These are phyloP conservation scores for Carassius gibelio DNA, from an alignment of 2,113 vertebrate species.

Conservation along the genomic window DNA sequence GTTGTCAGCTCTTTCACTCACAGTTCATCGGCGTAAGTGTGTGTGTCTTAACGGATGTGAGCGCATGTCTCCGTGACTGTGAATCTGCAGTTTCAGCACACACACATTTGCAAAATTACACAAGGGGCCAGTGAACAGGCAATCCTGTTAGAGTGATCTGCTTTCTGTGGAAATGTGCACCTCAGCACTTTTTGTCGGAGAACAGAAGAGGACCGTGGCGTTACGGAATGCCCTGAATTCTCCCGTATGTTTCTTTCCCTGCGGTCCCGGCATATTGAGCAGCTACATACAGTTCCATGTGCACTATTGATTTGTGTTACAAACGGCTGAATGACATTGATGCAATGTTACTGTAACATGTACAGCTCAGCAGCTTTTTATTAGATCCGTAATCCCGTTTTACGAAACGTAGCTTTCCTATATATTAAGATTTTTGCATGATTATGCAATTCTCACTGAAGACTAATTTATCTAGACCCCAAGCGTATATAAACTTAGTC, in stretches of 20 bases:
- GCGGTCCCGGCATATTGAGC: not conserved
- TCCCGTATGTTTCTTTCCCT: not conserved
- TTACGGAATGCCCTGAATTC: constrained; percentile 21
- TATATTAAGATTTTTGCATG: constrained; percentile 15
- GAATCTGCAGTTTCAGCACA: constrained; percentile 17
- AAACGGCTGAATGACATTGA: constrained; percentile 4
- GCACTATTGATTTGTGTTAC: constrained; percentile 31
- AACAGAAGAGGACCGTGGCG: not conserved
- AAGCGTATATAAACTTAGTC: constrained; percentile 18
- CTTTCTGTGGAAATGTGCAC: constrained; percentile 41
- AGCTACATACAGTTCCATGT: not conserved
- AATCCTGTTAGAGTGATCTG: constrained; percentile 53
- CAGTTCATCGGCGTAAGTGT: constrained; percentile 1
- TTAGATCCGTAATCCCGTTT: not conserved
- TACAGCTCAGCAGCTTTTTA: constrained; percentile 1
- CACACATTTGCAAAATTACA: constrained; percentile 44
- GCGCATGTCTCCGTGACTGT: not conserved
- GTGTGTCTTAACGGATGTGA: not conserved
- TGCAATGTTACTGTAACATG: constrained; percentile 11
- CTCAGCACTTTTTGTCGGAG: constrained; percentile 49
- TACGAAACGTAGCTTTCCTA: not conserved
- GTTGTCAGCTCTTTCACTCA: constrained; percentile 24
- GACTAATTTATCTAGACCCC: constrained; percentile 17
- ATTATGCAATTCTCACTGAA: constrained; percentile 29
- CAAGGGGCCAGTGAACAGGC: constrained; percentile 49